Conservation (phyloP, 2,888 invertebrate species). For the Trichopoda pennipes region DNA sequence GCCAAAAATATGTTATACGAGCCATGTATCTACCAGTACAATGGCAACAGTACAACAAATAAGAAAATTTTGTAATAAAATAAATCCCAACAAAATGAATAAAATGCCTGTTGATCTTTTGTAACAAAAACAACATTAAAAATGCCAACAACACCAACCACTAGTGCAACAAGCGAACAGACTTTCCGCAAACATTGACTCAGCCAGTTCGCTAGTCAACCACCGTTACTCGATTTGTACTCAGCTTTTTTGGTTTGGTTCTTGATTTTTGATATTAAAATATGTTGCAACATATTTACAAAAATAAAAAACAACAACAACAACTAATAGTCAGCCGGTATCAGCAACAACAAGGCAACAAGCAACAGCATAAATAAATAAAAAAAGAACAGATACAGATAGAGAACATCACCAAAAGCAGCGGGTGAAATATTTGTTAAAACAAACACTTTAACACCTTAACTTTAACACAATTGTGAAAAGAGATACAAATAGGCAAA, state of each 20-base stretch:
- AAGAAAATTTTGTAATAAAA: conserved; percentile 23
- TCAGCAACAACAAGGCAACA: conserved; percentile 52
- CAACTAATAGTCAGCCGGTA: conserved; percentile 61
- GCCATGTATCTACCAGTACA: conserved; percentile 45
- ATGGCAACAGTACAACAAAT: conserved; percentile 28
- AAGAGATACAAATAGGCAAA: conserved; percentile 28
- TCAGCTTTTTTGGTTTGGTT: conserved; percentile 12
- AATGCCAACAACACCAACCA: conserved; percentile 18
- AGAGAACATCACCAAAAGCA: conserved; percentile 64
- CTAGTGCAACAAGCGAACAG: conserved; percentile 44
- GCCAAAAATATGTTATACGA: conserved; percentile 53
- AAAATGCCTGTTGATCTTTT: conserved; percentile 65
- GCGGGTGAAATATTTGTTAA: conserved; percentile 69
- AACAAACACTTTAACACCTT: conserved; percentile 63
- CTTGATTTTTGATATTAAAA: conserved; percentile 44
- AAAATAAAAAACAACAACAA: conserved; percentile 55
- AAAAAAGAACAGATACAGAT: conserved; percentile 34
- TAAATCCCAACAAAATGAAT: conserved; percentile 46
- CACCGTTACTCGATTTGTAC: conserved; percentile 41
- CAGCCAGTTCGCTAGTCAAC: conserved; percentile 28
- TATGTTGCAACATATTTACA: conserved; percentile 65
- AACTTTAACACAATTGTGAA: conserved; percentile 42
- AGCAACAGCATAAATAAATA: conserved; percentile 56
- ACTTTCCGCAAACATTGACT: conserved; percentile 23
- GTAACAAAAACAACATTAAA: conserved; percentile 38